Percentiles rank a stretch among this genome's conserved stretches.
These are phyloP conservation scores for Acanthosoma haemorrhoidale DNA, from an alignment of 2,888 invertebrate genomes.

Conservation along the genomic window DNA sequence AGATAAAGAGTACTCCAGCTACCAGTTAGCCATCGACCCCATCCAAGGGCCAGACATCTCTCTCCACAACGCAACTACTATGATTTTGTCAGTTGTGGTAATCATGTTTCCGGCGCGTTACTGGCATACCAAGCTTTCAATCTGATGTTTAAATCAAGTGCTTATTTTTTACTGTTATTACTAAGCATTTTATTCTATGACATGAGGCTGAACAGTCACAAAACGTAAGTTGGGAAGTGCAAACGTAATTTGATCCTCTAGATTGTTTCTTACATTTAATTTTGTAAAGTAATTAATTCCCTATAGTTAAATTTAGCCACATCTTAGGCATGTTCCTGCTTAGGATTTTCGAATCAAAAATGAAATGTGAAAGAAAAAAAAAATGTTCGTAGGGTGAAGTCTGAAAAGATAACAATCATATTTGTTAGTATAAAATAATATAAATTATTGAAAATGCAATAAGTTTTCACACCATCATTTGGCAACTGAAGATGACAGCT, in stretches of 20 bases:
- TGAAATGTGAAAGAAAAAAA: neutral
- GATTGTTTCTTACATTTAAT: neutral
- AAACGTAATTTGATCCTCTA: neutral
- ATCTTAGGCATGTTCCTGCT: neutral
- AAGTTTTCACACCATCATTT: too few species aligned
- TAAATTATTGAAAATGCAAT: too few species aligned
- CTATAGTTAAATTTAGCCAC: neutral
- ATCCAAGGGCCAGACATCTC: slow-evolving; percentile 55
- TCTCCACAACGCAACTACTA: slow-evolving; percentile 51
- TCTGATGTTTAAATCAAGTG: neutral
- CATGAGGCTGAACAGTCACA: neutral
- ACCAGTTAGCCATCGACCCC: slow-evolving; percentile 46
- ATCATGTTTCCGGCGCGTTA: slow-evolving; percentile 49
- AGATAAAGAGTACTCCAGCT: slow-evolving; percentile 49
- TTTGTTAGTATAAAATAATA: too few species aligned
- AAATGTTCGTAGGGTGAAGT: too few species aligned
- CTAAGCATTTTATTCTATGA: neutral
- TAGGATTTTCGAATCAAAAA: neutral
- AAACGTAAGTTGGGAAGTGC: neutral
- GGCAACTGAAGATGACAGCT: too few species aligned
- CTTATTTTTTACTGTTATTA: neutral
- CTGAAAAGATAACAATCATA: too few species aligned
- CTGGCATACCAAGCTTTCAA: neutral
- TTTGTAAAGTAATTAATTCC: neutral
- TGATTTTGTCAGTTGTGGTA: slow-evolving; percentile 49